Evolutionary conservation across 2,797 vertebrate genomes (phyloP).

Genomic region (Pseudomugil tenellus): DNA sequence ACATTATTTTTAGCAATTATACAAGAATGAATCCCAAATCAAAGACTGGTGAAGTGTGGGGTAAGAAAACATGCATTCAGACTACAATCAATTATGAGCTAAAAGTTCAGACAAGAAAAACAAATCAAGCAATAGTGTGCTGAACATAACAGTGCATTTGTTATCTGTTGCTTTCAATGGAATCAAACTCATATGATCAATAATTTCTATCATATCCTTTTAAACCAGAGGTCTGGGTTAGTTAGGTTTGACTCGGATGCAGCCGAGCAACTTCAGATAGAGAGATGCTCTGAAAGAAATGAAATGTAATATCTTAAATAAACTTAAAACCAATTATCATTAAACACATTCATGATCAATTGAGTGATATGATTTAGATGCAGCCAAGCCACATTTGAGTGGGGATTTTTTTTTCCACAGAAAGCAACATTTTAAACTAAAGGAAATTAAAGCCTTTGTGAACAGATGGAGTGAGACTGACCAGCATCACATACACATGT

Average conservation of each 20-base stretch:
- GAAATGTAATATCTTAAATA: neutral
- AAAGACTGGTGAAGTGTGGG: slow-evolving; percentile 38
- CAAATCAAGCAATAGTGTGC: slow-evolving; percentile 33
- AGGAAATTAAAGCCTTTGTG: slow-evolving; percentile 9
- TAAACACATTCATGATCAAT: neutral
- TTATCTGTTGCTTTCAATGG: slow-evolving; percentile 65
- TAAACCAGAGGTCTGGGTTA: neutral
- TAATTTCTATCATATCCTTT: neutral
- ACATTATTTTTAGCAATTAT: neutral
- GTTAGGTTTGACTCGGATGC: neutral
- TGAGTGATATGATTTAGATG: neutral
- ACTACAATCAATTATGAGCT: slow-evolving; percentile 43
- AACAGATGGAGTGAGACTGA: slow-evolving; percentile 27
- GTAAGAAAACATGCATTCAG: slow-evolving; percentile 71
- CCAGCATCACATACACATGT: slow-evolving; percentile 17
- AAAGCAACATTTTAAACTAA: slow-evolving; percentile 63
- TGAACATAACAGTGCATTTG: slow-evolving; percentile 9
- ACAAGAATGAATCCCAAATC: slow-evolving; percentile 42
- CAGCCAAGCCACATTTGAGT: neutral
- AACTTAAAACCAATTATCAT: neutral
- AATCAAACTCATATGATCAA: slow-evolving; percentile 13
- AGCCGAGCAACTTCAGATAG: neutral
- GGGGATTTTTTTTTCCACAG: slow-evolving; percentile 41
- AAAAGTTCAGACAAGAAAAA: slow-evolving; percentile 29
- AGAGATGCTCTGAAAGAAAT: neutral